A percentile compares a stretch with the other conserved stretches of the same genome.
These are phyloP conservation scores for Scaptodrosophila lebanonensis DNA, from an alignment of 1,140 invertebrate genomes.

Conservation along the genomic window DNA sequence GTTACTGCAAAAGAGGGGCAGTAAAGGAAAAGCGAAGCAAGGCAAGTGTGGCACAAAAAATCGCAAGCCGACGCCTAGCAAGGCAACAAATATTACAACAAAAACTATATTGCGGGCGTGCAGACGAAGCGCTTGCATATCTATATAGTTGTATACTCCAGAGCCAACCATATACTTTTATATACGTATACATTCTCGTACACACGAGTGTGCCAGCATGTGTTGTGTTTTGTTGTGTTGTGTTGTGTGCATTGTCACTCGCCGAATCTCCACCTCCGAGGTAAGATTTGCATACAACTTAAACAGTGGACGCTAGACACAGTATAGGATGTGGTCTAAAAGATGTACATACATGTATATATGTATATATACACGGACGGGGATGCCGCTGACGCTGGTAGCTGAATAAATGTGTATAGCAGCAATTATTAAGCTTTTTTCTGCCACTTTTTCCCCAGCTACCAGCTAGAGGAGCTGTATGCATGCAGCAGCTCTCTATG, in stretches of 20 bases:
- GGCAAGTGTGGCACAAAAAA: constrained; percentile 33
- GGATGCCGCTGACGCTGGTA: not conserved
- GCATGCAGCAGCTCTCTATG: constrained; percentile 7
- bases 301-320: not conserved
- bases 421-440: constrained; percentile 53
- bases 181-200: too few relatives aligned
- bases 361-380: too few relatives aligned
- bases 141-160: too few relatives aligned
- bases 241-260: constrained; percentile 38
- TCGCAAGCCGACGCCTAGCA: not conserved
- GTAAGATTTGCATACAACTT: constrained; percentile 57
- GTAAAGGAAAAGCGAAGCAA: constrained; percentile 9
- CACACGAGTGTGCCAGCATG: constrained; percentile 2
- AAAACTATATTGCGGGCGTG: too few relatives aligned
- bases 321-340: too few relatives aligned
- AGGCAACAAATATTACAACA: too few relatives aligned
- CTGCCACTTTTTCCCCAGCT: not conserved
- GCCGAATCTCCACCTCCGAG: constrained; percentile 26
- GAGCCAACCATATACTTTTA: too few relatives aligned
- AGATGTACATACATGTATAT: too few relatives aligned
- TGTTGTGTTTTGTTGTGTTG: constrained; percentile 34
- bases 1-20: constrained; percentile 50
- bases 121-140: too few relatives aligned
- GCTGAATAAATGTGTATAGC: constrained; percentile 19
- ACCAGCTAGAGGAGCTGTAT: not conserved